Base-by-base conservation (phyloP, 1,140 invertebrate species). In the Heliconius hewitsoni region DNA sequence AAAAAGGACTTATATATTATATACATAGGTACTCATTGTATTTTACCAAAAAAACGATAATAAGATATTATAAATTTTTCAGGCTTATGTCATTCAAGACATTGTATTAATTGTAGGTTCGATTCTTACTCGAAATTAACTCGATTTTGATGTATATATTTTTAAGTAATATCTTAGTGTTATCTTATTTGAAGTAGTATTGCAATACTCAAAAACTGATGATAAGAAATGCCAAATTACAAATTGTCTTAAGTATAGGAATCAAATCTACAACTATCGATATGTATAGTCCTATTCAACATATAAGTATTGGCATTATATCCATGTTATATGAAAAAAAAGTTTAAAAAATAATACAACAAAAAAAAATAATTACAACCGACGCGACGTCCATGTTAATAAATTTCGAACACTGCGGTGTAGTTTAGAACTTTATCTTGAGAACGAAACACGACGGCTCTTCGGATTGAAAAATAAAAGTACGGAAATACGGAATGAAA, bases 381-480 rank as follows among this genome's bases (percentile, higher is more conserved):
- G 18, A 50, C 76, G 50, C 70, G 18, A 50, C 76, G 50, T 30
- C 70, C n/a, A 39, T 46, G 70, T 66, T 77, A 77, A 77, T 77
- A 77, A 77, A 77, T 77, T 77, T 46, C 76, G 71, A 77, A 77
- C 60, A 77, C 76, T 57, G 73, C 50, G 50, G 50, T 74, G 52
- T 27, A 66, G 55, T 76, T 76, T 55, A 23, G 39, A 42, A 18
- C 23, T 66, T 60, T 76, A 66, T 66, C 55, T 76, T 66, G 42
- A 66, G 57, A 76, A 76, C 74, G 60, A 76, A 66, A 76, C 55
- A 66, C 34, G 39, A 55, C 73, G 27, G 74, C 57, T 66, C 57
- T 66, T 60, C 57, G 57, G 37, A 77, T 77, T 81, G 75, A 77
- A 74, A 77, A 77, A 81, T 77, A 77, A 76, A 66, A 66, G 27